A percentile compares a stretch with the other conserved stretches of the same genome.
phyloP scores from a whole-genome alignment of 2,113 vertebrate genomes.

The Chloropsis hardwickii region DNA sequence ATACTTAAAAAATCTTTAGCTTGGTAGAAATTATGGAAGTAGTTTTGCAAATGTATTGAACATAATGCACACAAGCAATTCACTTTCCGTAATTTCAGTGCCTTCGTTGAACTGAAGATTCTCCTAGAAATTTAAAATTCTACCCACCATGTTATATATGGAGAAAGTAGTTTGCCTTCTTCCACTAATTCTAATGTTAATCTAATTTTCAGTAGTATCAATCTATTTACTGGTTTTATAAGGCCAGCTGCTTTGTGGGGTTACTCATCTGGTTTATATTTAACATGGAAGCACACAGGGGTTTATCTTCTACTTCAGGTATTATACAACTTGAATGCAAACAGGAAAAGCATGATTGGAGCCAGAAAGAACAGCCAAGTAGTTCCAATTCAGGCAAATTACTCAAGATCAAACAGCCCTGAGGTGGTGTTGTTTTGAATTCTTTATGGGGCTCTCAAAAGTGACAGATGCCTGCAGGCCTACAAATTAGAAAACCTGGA shows the following conservation, averaged over 20 bases:
- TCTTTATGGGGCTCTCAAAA: background rate
- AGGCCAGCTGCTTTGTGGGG: background rate
- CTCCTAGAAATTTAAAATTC: background rate
- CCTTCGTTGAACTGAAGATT: background rate
- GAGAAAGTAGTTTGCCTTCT: background rate
- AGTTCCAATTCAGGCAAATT: background rate
- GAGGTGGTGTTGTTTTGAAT: background rate
- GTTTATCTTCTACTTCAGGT: background rate
- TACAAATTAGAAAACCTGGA: background rate
- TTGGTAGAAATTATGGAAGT: background rate
- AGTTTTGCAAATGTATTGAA: background rate
- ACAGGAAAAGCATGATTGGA: background rate
- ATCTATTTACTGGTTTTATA: background rate
- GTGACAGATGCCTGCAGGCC: background rate
- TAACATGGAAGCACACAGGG: background rate
- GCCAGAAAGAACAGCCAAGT: background rate
- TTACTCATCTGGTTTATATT: background rate
- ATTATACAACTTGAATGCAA: background rate
- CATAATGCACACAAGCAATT: background rate
- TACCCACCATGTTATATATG: background rate
- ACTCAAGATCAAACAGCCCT: background rate
- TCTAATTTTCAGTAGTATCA: background rate
- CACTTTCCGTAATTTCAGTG: background rate
- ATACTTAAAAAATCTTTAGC: background rate
- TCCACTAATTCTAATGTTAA: background rate